A percentile compares a stretch with the other conserved stretches of the same genome.
Conservation (phyloP, 2,797 vertebrate species). For the Amniataba percoides region DNA sequence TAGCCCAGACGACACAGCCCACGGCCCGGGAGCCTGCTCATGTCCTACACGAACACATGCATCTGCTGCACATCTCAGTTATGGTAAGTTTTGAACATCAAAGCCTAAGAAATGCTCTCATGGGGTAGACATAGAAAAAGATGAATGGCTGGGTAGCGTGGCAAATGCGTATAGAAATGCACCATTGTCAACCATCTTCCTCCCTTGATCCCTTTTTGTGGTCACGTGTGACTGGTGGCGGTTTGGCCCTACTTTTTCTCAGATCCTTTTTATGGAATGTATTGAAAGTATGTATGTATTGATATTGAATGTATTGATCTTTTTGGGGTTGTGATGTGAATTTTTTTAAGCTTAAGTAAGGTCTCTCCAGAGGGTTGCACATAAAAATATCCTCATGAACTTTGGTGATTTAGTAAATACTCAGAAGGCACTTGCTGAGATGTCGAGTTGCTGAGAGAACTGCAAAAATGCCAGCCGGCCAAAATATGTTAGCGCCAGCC, state of each 20-base stretch:
- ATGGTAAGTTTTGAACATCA: conserved; percentile 89
- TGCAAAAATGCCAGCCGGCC: background rate
- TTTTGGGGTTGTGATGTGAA: conserved; percentile 7
- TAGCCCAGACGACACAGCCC: conserved; percentile 88
- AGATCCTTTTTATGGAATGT: background rate
- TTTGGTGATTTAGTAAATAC: background rate
- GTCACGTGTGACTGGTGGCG: background rate
- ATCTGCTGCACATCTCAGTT: conserved; percentile 96
- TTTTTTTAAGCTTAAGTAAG: background rate
- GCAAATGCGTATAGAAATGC: background rate
- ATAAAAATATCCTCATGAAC: background rate
- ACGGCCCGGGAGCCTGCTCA: conserved; percentile 91
- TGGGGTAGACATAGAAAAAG: background rate
- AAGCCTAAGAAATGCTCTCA: background rate
- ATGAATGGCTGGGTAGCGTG: background rate
- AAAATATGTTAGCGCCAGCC: background rate
- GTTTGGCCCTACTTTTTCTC: background rate
- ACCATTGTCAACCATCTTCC: background rate
- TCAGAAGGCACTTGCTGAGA: too few relatives aligned
- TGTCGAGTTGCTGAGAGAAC: background rate
- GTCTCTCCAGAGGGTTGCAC: background rate
- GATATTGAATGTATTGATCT: too few relatives aligned
- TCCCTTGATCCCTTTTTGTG: too few relatives aligned
- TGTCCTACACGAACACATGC: conserved; percentile 94
- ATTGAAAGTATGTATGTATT: too few relatives aligned